phyloP scores from a whole-genome alignment of 2,113 vertebrate species.

The Gavialis gangeticus region DNA sequence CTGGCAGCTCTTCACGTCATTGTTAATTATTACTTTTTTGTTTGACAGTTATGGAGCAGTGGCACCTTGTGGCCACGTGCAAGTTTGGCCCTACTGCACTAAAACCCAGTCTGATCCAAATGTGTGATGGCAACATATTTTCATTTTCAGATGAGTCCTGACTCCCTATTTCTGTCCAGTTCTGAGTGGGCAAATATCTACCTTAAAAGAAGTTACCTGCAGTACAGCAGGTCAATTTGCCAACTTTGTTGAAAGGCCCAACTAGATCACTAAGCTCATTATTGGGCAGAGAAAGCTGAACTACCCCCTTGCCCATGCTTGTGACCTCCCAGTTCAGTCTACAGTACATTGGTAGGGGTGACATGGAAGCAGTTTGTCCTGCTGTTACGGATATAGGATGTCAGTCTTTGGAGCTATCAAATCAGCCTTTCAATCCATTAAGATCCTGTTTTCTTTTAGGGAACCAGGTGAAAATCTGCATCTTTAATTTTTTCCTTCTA shows the following conservation, averaged over 20 bases:
- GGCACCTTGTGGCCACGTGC: constrained; percentile 69
- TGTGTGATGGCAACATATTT: rapidly evolving
- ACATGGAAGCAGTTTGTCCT: neutral
- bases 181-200: neutral
- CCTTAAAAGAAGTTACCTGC: neutral
- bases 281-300: neutral
- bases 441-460: too few relatives aligned
- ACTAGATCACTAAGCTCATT: neutral
- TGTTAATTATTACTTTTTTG: neutral
- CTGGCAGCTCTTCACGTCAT: neutral
- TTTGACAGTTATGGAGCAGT: constrained; percentile 71
- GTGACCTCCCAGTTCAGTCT: neutral
- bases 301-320: neutral
- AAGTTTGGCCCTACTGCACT: neutral
- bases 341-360: neutral
- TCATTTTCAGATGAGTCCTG: neutral
- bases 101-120: neutral
- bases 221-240: neutral
- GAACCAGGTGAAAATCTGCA: neutral
- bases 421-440: too few relatives aligned
- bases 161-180: neutral
- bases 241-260: neutral
- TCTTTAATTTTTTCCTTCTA: neutral
- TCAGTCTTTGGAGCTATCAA: neutral
- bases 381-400: neutral